Conservation (phyloP, 1,140 invertebrate genomes). For the Aphelenchoides avenae region DNA sequence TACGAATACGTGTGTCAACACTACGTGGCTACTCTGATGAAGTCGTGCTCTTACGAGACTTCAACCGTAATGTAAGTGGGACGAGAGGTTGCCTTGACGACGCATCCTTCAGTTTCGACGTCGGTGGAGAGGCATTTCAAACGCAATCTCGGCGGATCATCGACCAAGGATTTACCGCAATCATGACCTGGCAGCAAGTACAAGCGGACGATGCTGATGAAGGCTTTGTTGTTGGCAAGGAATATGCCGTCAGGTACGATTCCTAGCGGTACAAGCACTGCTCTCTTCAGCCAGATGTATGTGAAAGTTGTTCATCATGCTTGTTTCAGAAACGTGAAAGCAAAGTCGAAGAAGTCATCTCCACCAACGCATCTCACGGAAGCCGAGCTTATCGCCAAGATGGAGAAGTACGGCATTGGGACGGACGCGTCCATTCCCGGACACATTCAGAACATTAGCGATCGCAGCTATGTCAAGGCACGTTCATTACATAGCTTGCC, state of each 20-base stretch:
- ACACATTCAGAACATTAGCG: slow-evolving; percentile 99
- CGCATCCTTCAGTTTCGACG: slow-evolving; percentile 60
- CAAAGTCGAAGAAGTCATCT: slow-evolving; percentile 82
- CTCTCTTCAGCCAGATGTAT: too few species aligned
- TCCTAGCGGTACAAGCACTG: too few species aligned
- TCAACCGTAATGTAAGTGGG: slow-evolving; percentile 47
- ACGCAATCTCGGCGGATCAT: slow-evolving; percentile 77
- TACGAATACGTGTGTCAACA: slow-evolving; percentile 95
- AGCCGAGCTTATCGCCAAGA: slow-evolving; percentile 91
- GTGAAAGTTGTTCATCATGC: too few species aligned
- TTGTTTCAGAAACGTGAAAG: slow-evolving; percentile 64
- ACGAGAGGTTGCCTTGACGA: slow-evolving; percentile 6
- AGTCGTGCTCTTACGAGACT: slow-evolving; percentile 46
- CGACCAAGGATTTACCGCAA: slow-evolving; percentile 84
- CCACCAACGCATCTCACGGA: slow-evolving; percentile 97
- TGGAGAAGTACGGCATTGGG: slow-evolving; percentile 99
- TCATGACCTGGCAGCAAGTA: slow-evolving; percentile 86
- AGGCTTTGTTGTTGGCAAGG: too few species aligned
- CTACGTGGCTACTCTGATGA: slow-evolving; percentile 81
- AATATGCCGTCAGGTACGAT: too few species aligned
- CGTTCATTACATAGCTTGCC: too few species aligned
- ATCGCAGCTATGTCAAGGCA: slow-evolving; percentile 91
- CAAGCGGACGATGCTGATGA: too few species aligned
- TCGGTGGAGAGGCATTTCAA: slow-evolving; percentile 80
- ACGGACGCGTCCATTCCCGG: slow-evolving; percentile 98